Conservation (phyloP, 2,797 vertebrate genomes). For the Chaetophractus vellerosus region DNA sequence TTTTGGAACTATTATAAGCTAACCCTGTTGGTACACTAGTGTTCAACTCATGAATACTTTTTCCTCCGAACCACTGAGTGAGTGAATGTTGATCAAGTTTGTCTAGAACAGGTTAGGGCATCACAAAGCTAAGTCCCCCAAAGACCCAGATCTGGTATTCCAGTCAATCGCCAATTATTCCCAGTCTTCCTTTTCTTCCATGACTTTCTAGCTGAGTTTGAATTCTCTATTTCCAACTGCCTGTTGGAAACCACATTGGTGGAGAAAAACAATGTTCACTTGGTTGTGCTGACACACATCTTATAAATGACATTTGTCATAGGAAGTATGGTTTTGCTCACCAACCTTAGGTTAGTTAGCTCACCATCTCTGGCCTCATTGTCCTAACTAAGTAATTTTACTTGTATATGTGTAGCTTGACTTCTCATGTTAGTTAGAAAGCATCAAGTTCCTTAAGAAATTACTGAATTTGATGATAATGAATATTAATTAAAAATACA, state of each 20-base stretch:
- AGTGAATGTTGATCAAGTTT: neutral
- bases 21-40: neutral
- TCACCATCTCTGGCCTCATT: neutral
- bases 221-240: neutral
- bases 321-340: neutral
- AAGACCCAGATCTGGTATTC: neutral
- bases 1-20: neutral
- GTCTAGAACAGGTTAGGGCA: neutral
- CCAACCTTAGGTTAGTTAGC: neutral
- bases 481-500: neutral
- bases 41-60: neutral
- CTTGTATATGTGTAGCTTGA: neutral
- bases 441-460: neutral
- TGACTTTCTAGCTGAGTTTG: neutral
- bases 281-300: too few relatives aligned
- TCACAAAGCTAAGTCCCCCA: neutral
- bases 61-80: neutral
- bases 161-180: neutral
- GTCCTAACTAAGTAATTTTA: neutral
- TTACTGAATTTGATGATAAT: constrained; percentile 1
- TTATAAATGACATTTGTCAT: neutral
- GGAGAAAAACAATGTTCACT: neutral
- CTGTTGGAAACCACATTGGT: neutral
- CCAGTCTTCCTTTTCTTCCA: neutral
- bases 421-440: neutral